A percentile compares a stretch with the other conserved stretches of the same genome.
Conservation (phyloP, 1,140 invertebrate genomes). For the Drosophila kanapiae region DNA sequence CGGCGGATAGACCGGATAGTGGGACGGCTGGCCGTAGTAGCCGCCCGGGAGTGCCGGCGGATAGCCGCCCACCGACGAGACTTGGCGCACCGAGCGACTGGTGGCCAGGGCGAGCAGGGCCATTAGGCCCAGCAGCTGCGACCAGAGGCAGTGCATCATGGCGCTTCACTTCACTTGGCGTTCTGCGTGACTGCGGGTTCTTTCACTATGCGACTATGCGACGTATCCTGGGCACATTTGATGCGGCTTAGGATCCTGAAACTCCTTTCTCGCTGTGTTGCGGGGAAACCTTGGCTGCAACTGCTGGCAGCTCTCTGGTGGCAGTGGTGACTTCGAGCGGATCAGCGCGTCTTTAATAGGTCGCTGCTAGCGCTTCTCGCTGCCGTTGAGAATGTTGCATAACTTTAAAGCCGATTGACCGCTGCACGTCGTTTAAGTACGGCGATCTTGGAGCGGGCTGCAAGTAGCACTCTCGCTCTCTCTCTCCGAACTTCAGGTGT, state of each 20-base stretch:
- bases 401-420: slow-evolving; percentile 58
- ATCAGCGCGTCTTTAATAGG: slow-evolving; percentile 63
- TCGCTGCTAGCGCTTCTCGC: slow-evolving; percentile 37
- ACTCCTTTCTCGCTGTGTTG: not conserved
- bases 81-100: slow-evolving; percentile 55
- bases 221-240: slow-evolving; percentile 17
- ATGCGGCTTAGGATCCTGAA: not conserved
- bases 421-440: slow-evolving; percentile 59
- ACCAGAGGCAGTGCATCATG: slow-evolving; percentile 61
- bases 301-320: slow-evolving; percentile 30
- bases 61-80: slow-evolving; percentile 14
- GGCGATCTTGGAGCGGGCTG: slow-evolving; percentile 1
- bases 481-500: slow-evolving; percentile 29
- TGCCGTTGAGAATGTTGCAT: slow-evolving; percentile 64
- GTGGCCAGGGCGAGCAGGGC: slow-evolving; percentile 25
- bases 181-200: no score
- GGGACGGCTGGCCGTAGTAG: slow-evolving; percentile 36
- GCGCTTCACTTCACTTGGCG: slow-evolving; percentile 12
- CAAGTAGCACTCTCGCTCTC: not conserved
- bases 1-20: slow-evolving; percentile 35
- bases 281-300: slow-evolving; percentile 22
- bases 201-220: not conserved
- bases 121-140: slow-evolving; percentile 40
- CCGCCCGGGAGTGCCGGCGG: slow-evolving; percentile 17
- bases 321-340: slow-evolving; percentile 46